These are phyloP conservation scores for Aleiodes alternator DNA, from an alignment of 2,888 invertebrate genomes.

Conservation along the genomic window DNA sequence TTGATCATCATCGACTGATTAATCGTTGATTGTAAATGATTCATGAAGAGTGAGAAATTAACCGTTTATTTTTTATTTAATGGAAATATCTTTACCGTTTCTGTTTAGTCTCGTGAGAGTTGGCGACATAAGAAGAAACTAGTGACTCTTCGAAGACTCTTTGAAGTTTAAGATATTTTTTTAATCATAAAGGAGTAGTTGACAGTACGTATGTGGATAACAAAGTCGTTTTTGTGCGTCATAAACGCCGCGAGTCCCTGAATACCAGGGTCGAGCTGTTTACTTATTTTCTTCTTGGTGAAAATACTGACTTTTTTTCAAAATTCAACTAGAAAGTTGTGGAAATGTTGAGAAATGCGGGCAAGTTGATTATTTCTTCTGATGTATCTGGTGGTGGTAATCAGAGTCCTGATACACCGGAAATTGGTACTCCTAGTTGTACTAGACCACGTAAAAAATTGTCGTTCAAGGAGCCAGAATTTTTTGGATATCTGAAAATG, in stretches of 20 bases:
- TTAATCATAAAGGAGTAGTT: slow-evolving; percentile 44
- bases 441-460: slow-evolving; percentile 86
- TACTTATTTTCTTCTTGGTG: background rate
- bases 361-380: slow-evolving; percentile 53
- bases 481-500: slow-evolving; percentile 76
- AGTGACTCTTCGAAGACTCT: slow-evolving; percentile 20
- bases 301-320: slow-evolving; percentile 7
- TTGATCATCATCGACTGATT: background rate
- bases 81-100: background rate
- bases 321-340: slow-evolving; percentile 31
- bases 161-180: slow-evolving; percentile 2
- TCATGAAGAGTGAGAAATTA: no score
- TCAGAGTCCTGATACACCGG: slow-evolving; percentile 71
- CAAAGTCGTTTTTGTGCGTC: slow-evolving; percentile 49
- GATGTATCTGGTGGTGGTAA: slow-evolving; percentile 61
- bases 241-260: slow-evolving; percentile 33
- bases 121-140: background rate
- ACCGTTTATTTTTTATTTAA: no score
- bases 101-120: background rate
- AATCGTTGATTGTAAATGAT: background rate
- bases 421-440: slow-evolving; percentile 65
- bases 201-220: slow-evolving; percentile 51
- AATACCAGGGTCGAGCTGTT: slow-evolving; percentile 24
- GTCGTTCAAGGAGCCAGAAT: slow-evolving; percentile 91
- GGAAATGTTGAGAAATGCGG: slow-evolving; percentile 59